Evolutionary conservation across 1,140 invertebrate genomes (phyloP).

Genomic region (Littorina saxatilis): DNA sequence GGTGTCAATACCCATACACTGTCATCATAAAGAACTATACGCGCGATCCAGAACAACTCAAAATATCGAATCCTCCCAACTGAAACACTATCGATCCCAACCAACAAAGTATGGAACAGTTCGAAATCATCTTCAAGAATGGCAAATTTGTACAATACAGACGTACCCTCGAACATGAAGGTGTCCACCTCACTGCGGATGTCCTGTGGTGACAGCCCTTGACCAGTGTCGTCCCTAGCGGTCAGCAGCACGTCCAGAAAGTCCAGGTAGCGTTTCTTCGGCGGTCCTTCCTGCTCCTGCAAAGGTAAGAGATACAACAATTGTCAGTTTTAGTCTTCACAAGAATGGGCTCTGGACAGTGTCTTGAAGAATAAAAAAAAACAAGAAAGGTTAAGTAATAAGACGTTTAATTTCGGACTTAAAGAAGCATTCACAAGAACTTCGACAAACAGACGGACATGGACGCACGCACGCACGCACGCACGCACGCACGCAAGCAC

Average conservation of each 20-base stretch:
- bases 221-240: constrained; percentile 56
- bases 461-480: background rate
- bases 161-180: constrained; percentile 57
- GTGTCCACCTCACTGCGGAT: constrained; percentile 66
- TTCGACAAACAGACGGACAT: too few species aligned
- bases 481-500: background rate
- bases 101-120: background rate
- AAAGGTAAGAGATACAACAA: background rate
- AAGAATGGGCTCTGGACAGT: background rate
- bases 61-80: background rate
- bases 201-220: constrained; percentile 53
- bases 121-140: background rate
- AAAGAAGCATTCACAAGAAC: too few species aligned
- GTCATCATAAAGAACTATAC: too few species aligned
- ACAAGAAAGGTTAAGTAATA: too few species aligned
- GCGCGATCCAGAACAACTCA: too few species aligned
- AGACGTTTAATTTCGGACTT: too few species aligned
- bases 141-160: background rate
- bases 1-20: too few species aligned
- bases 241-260: constrained; percentile 58
- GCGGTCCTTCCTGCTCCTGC: background rate
- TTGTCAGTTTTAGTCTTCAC: background rate
- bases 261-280: too few species aligned
- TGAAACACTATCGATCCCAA: background rate
- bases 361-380: background rate